phyloP scores from a whole-genome alignment of 2,888 invertebrate species.

The Xylocampa areola region DNA sequence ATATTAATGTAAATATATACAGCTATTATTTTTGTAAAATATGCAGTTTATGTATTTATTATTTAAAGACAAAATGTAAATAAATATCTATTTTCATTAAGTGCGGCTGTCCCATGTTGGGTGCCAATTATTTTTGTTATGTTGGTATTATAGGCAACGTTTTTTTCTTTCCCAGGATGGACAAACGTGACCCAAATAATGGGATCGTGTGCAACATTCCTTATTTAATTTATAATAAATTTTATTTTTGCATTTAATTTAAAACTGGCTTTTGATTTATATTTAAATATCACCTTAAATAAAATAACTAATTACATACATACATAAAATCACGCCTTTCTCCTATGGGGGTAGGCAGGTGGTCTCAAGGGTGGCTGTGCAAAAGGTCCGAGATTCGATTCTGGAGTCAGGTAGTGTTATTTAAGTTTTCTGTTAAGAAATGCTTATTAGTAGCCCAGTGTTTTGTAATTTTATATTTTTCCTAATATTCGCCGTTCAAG shows the following conservation, averaged over 20 bases:
- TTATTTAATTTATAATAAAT: constrained; percentile 42
- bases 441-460: too few relatives aligned
- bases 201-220: constrained; percentile 42
- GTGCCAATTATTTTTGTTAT: not conserved
- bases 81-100: not conserved
- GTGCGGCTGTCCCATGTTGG: not conserved
- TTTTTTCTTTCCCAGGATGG: constrained; percentile 51
- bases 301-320: too few relatives aligned
- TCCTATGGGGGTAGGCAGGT: too few relatives aligned
- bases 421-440: too few relatives aligned
- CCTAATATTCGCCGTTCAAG: too few relatives aligned
- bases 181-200: constrained; percentile 27
- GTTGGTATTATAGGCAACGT: constrained; percentile 6
- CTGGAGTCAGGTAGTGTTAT: too few relatives aligned
- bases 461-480: too few relatives aligned
- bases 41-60: not conserved
- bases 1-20: not conserved
- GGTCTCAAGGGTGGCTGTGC: too few relatives aligned
- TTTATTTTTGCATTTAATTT: constrained; percentile 39
- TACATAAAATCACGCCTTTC: too few relatives aligned
- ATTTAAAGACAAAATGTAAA: constrained; percentile 4
- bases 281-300: too few relatives aligned
- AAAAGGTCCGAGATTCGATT: too few relatives aligned
- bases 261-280: constrained; percentile 28
- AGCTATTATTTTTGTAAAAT: not conserved